Evolutionary conservation across 2,113 vertebrate genomes (phyloP).

Genomic region (Perca flavescens): DNA sequence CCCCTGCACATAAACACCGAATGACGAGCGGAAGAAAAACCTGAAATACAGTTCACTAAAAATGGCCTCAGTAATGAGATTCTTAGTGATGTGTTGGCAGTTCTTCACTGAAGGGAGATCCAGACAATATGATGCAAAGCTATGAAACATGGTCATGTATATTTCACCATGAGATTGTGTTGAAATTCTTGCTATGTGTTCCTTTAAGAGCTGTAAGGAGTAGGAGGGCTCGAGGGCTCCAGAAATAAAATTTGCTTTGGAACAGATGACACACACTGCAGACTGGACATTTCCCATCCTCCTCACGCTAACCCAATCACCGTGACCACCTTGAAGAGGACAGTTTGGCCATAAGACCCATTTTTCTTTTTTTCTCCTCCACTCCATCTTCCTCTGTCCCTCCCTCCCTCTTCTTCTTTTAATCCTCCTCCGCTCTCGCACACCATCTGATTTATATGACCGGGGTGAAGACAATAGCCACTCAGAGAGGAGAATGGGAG

Average conservation of each 20-base stretch:
- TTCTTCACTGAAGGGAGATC: not conserved
- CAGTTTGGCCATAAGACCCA: conserved; percentile 64
- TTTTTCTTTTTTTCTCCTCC: conserved; percentile 49
- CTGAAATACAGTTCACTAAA: not conserved
- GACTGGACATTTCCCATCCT: conserved; percentile 48
- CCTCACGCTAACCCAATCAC: conserved; percentile 55
- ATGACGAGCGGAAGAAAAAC: not conserved
- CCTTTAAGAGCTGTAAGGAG: conserved; percentile 21
- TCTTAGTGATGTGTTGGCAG: conserved; percentile 3
- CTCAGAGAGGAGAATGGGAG: conserved; percentile 56
- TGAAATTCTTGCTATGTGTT: conserved; percentile 1
- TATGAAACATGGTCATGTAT: conserved; percentile 20
- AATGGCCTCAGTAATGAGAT: conserved; percentile 10
- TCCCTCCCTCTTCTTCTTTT: conserved; percentile 48
- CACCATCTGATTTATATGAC: conserved; percentile 75
- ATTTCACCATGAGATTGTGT: not conserved
- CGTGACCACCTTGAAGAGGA: conserved; percentile 73
- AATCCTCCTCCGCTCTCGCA: conserved; percentile 52
- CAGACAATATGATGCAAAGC: conserved; percentile 7
- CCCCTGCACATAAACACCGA: not conserved
- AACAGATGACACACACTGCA: conserved; percentile 34
- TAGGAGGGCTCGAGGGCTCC: not conserved
- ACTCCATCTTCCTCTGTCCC: conserved; percentile 50
- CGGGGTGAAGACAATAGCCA: conserved; percentile 70
- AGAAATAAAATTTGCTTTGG: conserved; percentile 26